Percentiles rank a stretch among this genome's conserved stretches.
phyloP scores from a whole-genome alignment of 2,797 vertebrate genomes.

The Lophius americanus region DNA sequence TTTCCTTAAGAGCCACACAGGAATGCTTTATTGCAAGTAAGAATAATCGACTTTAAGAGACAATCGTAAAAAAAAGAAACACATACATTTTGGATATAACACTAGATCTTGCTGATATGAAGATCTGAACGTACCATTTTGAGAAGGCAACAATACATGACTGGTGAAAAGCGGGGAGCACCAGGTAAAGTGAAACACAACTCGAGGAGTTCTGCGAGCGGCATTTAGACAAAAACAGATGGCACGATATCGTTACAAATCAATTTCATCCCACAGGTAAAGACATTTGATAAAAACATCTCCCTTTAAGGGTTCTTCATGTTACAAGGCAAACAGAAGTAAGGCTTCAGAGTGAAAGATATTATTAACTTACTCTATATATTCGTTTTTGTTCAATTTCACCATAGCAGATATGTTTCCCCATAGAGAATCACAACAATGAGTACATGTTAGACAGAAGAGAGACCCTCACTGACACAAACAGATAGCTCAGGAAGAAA shows the following conservation, averaged over 20 bases:
- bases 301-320: conserved; percentile 51
- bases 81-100: conserved; percentile 25
- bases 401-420: conserved; percentile 20
- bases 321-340: conserved; percentile 67
- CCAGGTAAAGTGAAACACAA: conserved; percentile 56
- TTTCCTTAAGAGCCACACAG: conserved; percentile 44
- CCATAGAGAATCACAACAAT: conserved; percentile 38
- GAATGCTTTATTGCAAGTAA: conserved; percentile 66
- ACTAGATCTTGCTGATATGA: conserved; percentile 51
- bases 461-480: conserved; percentile 32
- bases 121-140: conserved; percentile 63
- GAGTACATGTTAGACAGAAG: conserved; percentile 33
- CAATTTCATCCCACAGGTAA: conserved; percentile 52
- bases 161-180: conserved; percentile 65
- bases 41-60: conserved; percentile 48
- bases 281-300: conserved; percentile 44
- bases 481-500: conserved; percentile 5
- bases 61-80: conserved; percentile 48
- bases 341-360: conserved; percentile 72
- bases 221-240: conserved; percentile 55
- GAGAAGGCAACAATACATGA: conserved; percentile 49
- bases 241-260: conserved; percentile 69
- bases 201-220: conserved; percentile 45
- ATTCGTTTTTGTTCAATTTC: conserved; percentile 25
- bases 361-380: conserved; percentile 36